Conservation (phyloP, 2,888 invertebrate species). For the Boloria euphrosyne region DNA sequence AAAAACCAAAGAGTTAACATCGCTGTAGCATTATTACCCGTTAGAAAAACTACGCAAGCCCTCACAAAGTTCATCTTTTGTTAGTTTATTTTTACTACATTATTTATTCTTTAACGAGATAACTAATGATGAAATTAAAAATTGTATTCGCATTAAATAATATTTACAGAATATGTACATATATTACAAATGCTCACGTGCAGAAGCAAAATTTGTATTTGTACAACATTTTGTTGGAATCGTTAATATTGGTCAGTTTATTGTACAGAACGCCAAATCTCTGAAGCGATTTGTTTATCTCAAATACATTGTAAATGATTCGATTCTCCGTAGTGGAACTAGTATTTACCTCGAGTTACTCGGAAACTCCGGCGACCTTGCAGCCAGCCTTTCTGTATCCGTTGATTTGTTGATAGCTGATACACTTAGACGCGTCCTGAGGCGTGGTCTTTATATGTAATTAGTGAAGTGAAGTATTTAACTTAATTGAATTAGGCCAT, state of each 20-base stretch:
- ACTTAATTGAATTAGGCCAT: too few relatives aligned
- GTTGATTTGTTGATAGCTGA: constrained; percentile 15
- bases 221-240: constrained; percentile 1
- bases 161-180: not conserved
- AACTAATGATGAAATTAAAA: too few relatives aligned
- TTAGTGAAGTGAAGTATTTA: not conserved
- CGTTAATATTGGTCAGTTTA: not conserved
- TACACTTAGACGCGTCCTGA: constrained; percentile 1
- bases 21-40: too few relatives aligned
- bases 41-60: too few relatives aligned
- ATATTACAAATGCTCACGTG: not conserved
- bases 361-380: constrained; percentile 49
- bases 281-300: constrained; percentile 11
- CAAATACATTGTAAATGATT: constrained; percentile 11
- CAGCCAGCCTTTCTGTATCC: constrained; percentile 33
- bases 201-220: not conserved
- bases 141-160: too few relatives aligned
- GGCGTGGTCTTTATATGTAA: not conserved
- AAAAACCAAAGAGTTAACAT: too few relatives aligned
- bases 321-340: constrained; percentile 23
- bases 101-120: too few relatives aligned
- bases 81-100: too few relatives aligned
- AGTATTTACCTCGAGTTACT: constrained; percentile 37
- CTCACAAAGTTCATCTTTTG: too few relatives aligned
- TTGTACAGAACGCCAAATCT: not conserved